Evolutionary conservation across 2,113 vertebrate genomes (phyloP), one percentile per base, ranked within the genome.

Genomic region (Sarotherodon lohbergeri): DNA sequence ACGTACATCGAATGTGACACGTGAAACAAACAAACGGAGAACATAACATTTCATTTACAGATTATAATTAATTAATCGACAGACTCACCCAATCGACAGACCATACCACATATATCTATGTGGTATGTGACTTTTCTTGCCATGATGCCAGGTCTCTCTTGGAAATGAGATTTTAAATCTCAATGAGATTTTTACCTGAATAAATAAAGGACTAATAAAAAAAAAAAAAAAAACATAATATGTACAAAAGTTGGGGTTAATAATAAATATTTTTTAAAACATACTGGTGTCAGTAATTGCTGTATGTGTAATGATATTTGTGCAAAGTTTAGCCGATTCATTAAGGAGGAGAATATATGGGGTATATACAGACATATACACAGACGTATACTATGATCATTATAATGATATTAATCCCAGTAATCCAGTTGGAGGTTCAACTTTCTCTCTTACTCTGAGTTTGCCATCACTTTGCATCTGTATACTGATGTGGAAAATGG

Each of bases 201-300:
- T 22, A 22, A 22, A 22, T 22, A 22, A 22, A 22, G 22, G 22
- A 22, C 22, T 22, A 22, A 22, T 22, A 22, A 22, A 22, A 22
- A 22, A 22, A 22, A 22, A 22, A 22, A 22, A 22, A 22, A 22
- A 22, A 22, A 22, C 22, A n/a, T n/a, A 5, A n/a, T n/a, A 3
- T 66, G 61, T n/a, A 12, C 10, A 66, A n/a, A 7, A 66, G 36
- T 7, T 34, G 10, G 6, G 32, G 2, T 66, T 66, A 39, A 66
- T 66, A 5, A 39, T 19, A 12, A 63, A 12, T 36, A 1, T 0
- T 12, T n/a, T 36, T 61, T 34, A 1, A 0, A 36, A 63, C 3
- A 3, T 7, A 39, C 32, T 12, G 10, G 36, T 41, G 11, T 68
- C 34, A 68, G 9, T 68, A 68, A 22, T 13, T 68, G 6, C 19